These are phyloP conservation scores for Carollia perspicillata DNA, from an alignment of 2,113 vertebrate species.

Conservation along the genomic window DNA sequence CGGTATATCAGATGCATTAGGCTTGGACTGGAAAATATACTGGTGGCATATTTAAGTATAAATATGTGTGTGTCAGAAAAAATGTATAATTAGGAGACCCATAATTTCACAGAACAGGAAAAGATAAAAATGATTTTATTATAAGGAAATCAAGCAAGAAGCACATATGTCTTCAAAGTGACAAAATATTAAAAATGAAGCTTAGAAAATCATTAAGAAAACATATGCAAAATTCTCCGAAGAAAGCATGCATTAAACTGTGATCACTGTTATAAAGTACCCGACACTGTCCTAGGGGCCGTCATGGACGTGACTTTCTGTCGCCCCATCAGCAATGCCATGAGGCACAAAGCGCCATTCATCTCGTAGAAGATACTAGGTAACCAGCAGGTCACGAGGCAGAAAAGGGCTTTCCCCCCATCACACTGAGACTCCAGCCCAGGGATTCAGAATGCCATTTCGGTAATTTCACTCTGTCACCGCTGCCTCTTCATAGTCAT, in stretches of 20 bases:
- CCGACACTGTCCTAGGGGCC: not conserved
- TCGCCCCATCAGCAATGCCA: not conserved
- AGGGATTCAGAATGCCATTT: not conserved
- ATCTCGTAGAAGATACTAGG: not conserved
- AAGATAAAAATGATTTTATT: not conserved
- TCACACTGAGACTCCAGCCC: too few relatives aligned
- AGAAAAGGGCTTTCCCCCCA: not conserved
- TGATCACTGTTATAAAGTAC: not conserved
- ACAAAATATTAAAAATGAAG: not conserved
- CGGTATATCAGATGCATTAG: not conserved
- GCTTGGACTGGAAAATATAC: not conserved
- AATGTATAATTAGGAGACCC: not conserved
- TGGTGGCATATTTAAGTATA: not conserved
- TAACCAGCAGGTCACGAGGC: not conserved
- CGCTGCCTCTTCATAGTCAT: not conserved
- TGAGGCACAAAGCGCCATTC: fast-evolving
- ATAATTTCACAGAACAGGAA: not conserved
- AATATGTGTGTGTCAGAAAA: not conserved
- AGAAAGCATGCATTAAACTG: not conserved
- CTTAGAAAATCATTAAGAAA: not conserved
- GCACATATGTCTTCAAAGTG: not conserved
- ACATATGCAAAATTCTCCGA: not conserved
- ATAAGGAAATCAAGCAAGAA: not conserved
- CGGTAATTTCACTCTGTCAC: not conserved
- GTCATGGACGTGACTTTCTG: not conserved